These are phyloP conservation scores for Eira barbara DNA, from an alignment of 2,113 vertebrate genomes.

Conservation along the genomic window DNA sequence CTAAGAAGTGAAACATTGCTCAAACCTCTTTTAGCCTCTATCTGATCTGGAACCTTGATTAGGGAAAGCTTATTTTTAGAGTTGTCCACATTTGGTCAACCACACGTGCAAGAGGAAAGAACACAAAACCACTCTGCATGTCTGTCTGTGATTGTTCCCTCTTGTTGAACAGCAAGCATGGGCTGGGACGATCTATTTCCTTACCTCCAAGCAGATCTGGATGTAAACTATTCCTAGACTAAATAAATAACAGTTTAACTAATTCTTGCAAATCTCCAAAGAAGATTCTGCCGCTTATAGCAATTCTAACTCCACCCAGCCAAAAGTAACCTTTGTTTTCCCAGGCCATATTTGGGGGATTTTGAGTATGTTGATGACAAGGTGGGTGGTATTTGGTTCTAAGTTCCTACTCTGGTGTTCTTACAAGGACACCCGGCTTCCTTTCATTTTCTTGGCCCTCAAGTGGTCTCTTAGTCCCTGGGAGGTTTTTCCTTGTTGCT, in stretches of 20 bases:
- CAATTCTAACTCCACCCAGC: not conserved
- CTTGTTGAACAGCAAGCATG: not conserved
- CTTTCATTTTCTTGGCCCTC: not conserved
- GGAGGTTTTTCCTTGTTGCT: not conserved
- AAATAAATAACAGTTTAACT: constrained; percentile 26
- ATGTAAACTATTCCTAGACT: constrained; percentile 15
- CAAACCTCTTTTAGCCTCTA: not conserved
- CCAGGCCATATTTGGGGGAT: not conserved
- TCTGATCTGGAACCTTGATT: constrained; percentile 8
- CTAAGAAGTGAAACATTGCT: not conserved
- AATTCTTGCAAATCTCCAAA: not conserved
- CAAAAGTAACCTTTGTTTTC: not conserved
- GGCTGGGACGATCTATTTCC: not conserved
- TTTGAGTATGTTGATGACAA: not conserved
- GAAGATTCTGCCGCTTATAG: not conserved
- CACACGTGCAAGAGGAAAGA: not conserved
- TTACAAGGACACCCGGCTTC: not conserved
- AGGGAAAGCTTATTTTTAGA: constrained; percentile 39
- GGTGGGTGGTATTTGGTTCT: not conserved
- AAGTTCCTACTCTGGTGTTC: not conserved
- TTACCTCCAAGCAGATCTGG: not conserved
- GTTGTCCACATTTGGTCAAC: not conserved
- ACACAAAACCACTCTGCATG: not conserved
- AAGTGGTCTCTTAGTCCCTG: not conserved
- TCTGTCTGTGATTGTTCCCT: not conserved